A percentile compares a stretch with the other conserved stretches of the same genome.
These are phyloP conservation scores for Thalassoma bifasciatum DNA, from an alignment of 2,113 vertebrate species.

Conservation along the genomic window DNA sequence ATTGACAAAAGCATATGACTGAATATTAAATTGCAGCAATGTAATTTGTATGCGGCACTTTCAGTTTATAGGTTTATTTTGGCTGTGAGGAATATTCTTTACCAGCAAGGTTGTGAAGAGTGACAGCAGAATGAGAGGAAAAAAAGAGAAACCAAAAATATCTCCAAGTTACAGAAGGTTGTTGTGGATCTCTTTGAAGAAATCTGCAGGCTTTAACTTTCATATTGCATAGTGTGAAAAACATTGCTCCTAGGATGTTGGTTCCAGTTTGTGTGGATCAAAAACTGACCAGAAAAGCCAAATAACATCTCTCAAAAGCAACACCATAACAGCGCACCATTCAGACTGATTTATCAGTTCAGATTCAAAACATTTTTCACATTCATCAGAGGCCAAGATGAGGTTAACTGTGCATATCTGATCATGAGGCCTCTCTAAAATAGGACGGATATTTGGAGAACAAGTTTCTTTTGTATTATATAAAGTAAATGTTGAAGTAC, in stretches of 20 bases:
- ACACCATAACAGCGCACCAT: not conserved
- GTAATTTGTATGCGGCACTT: not conserved
- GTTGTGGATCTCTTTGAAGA: not conserved
- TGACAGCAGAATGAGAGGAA: not conserved
- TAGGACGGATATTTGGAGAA: not conserved
- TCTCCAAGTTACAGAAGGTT: not conserved
- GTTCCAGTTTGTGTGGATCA: not conserved
- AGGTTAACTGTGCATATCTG: not conserved
- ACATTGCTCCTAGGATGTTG: not conserved
- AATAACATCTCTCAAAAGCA: not conserved
- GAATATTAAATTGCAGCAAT: not conserved
- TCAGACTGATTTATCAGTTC: not conserved
- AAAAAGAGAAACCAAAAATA: not conserved
- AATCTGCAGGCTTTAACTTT: not conserved
- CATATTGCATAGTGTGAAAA: conserved; percentile 4
- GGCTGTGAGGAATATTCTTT: not conserved
- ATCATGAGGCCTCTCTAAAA: too few species aligned
- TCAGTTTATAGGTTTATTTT: not conserved
- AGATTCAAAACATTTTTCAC: not conserved
- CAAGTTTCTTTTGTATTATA: not conserved
- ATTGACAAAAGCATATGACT: not conserved
- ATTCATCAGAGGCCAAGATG: not conserved
- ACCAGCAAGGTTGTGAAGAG: not conserved
- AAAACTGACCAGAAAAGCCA: not conserved
- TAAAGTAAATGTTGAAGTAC: not conserved